phyloP scores from a whole-genome alignment of 1,140 invertebrate genomes.

The Hylaeus anthracinus region DNA sequence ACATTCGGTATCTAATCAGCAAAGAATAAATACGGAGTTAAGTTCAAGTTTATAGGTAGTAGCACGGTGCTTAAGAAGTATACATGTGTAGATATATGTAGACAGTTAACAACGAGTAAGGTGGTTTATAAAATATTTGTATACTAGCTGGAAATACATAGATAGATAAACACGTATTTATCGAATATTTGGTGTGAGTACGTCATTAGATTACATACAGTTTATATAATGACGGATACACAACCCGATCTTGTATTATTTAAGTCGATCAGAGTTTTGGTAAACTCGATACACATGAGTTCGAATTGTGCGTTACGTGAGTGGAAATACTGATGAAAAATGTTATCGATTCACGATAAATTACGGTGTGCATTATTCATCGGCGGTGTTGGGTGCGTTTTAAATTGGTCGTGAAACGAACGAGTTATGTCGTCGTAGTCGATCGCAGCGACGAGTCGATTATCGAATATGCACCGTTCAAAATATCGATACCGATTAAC shows the following conservation, averaged over 20 bases:
- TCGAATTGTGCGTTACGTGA: not conserved
- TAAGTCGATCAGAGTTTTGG: not conserved
- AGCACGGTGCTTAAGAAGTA: too few relatives aligned
- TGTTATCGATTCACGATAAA: not conserved
- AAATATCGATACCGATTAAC: constrained; percentile 45
- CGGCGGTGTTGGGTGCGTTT: not conserved
- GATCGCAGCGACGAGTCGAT: constrained; percentile 12
- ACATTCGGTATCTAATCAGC: too few relatives aligned
- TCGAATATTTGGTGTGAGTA: not conserved
- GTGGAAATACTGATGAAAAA: not conserved
- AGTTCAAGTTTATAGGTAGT: too few relatives aligned
- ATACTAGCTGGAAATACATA: too few relatives aligned
- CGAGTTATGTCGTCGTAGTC: not conserved
- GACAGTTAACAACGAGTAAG: too few relatives aligned
- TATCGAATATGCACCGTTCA: constrained; percentile 30
- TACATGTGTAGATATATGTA: too few relatives aligned
- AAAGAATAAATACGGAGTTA: too few relatives aligned
- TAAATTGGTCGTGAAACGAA: not conserved
- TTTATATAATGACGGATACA: not conserved
- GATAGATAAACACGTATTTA: not conserved
- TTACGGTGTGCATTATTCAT: not conserved
- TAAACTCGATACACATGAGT: not conserved
- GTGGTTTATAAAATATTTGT: too few relatives aligned
- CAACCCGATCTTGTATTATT: not conserved
- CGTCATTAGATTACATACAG: constrained; percentile 1